Percentiles rank a stretch among this genome's conserved stretches.
These are phyloP conservation scores for Microtus montanus DNA, from an alignment of 2,113 vertebrate genomes.

Conservation along the genomic window DNA sequence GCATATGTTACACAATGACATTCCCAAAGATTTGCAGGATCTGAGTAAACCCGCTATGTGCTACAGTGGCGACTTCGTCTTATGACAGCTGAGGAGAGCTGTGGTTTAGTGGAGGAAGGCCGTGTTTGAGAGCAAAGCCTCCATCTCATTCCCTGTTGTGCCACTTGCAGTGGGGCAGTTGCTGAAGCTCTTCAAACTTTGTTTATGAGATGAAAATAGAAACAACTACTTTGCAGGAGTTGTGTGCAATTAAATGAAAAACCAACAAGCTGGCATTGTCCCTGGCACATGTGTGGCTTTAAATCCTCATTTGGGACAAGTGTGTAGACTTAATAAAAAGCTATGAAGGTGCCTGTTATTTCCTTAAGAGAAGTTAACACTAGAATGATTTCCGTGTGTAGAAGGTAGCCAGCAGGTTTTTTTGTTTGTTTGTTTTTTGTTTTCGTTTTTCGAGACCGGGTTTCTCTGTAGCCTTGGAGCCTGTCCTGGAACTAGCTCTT, in stretches of 20 bases:
- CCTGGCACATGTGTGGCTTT: neutral
- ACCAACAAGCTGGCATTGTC: neutral
- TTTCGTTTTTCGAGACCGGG: too few relatives aligned
- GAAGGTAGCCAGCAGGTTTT: neutral
- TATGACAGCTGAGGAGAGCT: neutral
- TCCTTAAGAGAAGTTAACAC: neutral
- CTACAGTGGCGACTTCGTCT: neutral
- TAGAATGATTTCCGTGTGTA: neutral
- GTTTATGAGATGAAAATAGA: conserved; percentile 27
- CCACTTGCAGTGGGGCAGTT: neutral
- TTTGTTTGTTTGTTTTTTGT: too few relatives aligned
- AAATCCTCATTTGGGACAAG: neutral
- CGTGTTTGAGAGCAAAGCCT: neutral
- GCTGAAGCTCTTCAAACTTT: neutral
- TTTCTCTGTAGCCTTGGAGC: too few relatives aligned
- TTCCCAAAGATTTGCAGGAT: conserved; percentile 1
- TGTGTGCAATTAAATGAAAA: neutral
- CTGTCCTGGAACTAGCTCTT: too few relatives aligned
- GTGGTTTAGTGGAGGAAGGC: neutral
- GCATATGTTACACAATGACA: neutral
- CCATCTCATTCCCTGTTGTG: neutral
- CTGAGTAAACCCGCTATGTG: conserved; percentile 17
- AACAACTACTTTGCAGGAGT: neutral
- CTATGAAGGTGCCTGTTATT: neutral
- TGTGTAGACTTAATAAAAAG: conserved; percentile 29